Conservation (phyloP, 2,888 invertebrate species). For the Busseola fusca region DNA sequence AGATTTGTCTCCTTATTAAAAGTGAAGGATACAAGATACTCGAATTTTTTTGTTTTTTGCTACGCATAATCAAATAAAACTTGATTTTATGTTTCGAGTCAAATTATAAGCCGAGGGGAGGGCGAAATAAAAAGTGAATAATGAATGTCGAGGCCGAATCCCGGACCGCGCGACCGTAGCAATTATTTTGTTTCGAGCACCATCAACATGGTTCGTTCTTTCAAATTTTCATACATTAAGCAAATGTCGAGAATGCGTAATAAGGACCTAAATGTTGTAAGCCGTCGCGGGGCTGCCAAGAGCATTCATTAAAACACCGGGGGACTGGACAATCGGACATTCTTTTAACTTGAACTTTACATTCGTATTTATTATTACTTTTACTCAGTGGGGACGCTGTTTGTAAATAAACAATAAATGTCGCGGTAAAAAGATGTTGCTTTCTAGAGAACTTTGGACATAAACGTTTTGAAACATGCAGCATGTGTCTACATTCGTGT, state of each 20-base stretch:
- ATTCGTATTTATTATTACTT: conserved; percentile 51
- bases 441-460: conserved; percentile 38
- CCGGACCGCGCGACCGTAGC: conserved; percentile 87
- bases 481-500: conserved; percentile 37
- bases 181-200: conserved; percentile 89
- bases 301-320: conserved; percentile 79
- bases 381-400: conserved; percentile 28
- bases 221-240: conserved; percentile 88
- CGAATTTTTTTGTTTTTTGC: conserved; percentile 79
- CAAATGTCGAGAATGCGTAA: conserved; percentile 88
- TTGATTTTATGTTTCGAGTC: conserved; percentile 89
- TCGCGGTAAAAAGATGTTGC: conserved; percentile 39
- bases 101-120: conserved; percentile 88
- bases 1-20: conserved; percentile 80
- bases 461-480: conserved; percentile 36
- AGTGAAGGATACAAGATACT: conserved; percentile 83
- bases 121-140: conserved; percentile 88
- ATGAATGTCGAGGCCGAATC: conserved; percentile 87
- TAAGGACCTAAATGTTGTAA: conserved; percentile 86
- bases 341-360: conserved; percentile 63
- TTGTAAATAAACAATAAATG: conserved; percentile 50
- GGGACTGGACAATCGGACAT: conserved; percentile 77
- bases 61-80: conserved; percentile 88
- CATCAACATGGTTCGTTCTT: conserved; percentile 89
- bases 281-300: conserved; percentile 75